These are phyloP conservation scores for Sinhomidia bicolor DNA, from an alignment of 2,888 invertebrate genomes.

Conservation along the genomic window DNA sequence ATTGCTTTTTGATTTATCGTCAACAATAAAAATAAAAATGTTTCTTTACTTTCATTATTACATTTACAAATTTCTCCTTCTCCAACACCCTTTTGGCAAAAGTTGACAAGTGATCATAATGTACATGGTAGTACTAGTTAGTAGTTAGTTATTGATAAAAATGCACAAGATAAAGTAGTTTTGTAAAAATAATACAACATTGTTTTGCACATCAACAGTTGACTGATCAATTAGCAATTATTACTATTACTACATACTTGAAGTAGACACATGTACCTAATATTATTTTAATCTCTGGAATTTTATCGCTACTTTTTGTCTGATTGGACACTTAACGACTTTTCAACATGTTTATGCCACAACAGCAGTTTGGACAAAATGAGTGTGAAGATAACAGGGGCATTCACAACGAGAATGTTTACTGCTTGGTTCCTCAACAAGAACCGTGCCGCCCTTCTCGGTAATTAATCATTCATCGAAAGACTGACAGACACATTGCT, in stretches of 20 bases:
- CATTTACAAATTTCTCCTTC: background rate
- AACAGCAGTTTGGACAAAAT: background rate
- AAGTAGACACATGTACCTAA: background rate
- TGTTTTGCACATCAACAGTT: background rate
- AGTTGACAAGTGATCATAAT: background rate
- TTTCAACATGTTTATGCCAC: constrained; percentile 12
- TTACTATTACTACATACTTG: background rate
- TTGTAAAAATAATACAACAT: background rate
- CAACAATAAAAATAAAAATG: background rate
- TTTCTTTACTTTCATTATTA: background rate
- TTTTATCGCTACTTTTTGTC: constrained; percentile 1
- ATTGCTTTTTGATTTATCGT: background rate
- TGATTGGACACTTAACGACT: background rate
- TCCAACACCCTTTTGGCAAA: background rate
- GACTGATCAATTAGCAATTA: background rate
- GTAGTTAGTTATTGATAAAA: no score
- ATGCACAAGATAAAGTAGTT: background rate
- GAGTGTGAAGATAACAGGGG: background rate
- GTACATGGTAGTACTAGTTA: background rate
- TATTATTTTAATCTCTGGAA: background rate
- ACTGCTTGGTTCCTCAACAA: constrained; percentile 29
- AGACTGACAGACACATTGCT: no score
- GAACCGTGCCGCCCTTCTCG: background rate
- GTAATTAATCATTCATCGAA: no score
- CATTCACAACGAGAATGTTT: constrained; percentile 52